Evolutionary conservation across 1,140 invertebrate genomes (phyloP).

Genomic region (Temnothorax curvispinosus): DNA sequence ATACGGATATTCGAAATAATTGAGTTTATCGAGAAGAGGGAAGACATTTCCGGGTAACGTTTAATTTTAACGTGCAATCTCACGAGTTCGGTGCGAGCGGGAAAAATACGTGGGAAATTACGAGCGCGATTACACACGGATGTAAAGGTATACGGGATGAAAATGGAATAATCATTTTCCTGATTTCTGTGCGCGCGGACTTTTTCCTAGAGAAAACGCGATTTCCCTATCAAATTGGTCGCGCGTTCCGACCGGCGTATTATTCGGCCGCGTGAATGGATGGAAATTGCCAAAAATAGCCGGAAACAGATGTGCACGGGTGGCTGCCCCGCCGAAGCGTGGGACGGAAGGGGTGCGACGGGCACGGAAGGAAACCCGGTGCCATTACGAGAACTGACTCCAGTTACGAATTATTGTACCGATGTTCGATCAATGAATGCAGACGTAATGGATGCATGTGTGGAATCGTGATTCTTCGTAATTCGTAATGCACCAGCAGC

Average conservation of each 20-base stretch:
- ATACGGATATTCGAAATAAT: neutral
- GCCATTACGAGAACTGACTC: conserved; percentile 62
- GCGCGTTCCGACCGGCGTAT: conserved; percentile 45
- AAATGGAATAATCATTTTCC: conserved; percentile 66
- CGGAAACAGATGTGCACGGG: conserved; percentile 72
- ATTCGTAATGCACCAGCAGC: neutral
- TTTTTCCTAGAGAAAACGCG: conserved; percentile 62
- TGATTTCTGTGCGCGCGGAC: neutral
- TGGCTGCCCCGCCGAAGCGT: conserved; percentile 32
- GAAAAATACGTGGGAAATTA: conserved; percentile 18
- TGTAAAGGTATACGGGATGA: neutral
- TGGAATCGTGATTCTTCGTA: conserved; percentile 39
- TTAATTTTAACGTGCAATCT: conserved; percentile 8
- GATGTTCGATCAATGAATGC: conserved; percentile 38
- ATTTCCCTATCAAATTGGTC: conserved; percentile 73
- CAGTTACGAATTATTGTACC: conserved; percentile 65
- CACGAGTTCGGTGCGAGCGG: neutral
- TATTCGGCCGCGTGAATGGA: conserved; percentile 73
- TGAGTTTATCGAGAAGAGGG: neutral
- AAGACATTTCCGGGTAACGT: no score
- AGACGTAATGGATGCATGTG: conserved; percentile 57
- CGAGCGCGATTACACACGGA: neutral
- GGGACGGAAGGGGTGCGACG: neutral
- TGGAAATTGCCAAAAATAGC: conserved; percentile 79
- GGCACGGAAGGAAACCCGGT: neutral